Evolutionary conservation across 2,888 invertebrate genomes (phyloP).

Genomic region (Macrostomum cliftonense): DNA sequence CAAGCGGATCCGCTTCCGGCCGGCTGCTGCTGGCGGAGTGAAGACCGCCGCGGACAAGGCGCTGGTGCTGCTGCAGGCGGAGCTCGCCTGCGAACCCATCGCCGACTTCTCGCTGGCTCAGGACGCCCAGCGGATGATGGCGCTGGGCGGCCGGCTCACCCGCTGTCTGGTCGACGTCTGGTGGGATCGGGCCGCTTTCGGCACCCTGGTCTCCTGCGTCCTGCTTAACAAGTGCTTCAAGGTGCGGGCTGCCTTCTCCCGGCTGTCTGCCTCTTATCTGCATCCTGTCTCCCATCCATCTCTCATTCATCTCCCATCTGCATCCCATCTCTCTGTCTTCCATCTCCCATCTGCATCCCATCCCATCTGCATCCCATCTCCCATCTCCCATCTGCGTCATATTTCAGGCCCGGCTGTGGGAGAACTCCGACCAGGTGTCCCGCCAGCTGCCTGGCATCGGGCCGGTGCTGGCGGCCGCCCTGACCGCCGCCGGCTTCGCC

Average conservation of each 20-base stretch:
- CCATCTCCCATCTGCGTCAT: too few species aligned
- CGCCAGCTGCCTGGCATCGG: conserved; percentile 54
- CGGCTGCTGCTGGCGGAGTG: too few species aligned
- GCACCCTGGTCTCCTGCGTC: conserved; percentile 44
- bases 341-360: too few species aligned
- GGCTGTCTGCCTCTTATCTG: too few species aligned
- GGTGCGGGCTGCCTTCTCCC: too few species aligned
- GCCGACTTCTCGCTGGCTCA: conserved; percentile 50
- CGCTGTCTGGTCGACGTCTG: conserved; percentile 44
- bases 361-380: too few species aligned
- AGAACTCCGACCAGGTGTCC: conserved; percentile 50
- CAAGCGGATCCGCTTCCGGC: too few species aligned
- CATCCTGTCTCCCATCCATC: too few species aligned
- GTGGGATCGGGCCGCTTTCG: conserved; percentile 24
- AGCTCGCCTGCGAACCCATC: conserved; percentile 51
- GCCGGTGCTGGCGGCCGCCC: conserved; percentile 45
- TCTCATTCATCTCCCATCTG: too few species aligned
- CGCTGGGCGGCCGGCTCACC: conserved; percentile 49
- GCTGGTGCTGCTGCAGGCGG: conserved; percentile 53
- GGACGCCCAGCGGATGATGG: conserved; percentile 51
- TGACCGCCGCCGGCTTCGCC: conserved; percentile 50
- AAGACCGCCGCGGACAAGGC: too few species aligned
- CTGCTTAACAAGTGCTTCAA: conserved; percentile 50
- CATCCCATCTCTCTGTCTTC: too few species aligned
- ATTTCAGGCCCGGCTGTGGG: conserved; percentile 49